Conservation (phyloP, 1,140 invertebrate genomes). For the Venustaconcha ellipsiformis region DNA sequence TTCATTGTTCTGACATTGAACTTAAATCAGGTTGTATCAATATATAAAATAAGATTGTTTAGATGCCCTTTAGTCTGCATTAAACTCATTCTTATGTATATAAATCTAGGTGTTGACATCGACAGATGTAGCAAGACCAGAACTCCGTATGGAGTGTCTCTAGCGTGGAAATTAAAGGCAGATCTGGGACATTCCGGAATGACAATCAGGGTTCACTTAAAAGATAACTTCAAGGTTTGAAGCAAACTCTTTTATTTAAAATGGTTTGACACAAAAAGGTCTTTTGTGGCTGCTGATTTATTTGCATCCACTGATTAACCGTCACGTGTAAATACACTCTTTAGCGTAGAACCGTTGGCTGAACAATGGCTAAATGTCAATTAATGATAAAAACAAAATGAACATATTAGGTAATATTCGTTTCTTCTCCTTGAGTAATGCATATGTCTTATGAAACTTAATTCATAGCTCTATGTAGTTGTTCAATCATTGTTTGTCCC, state of each 20-base stretch:
- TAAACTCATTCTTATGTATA: not conserved
- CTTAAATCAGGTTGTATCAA: not conserved
- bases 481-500: no score
- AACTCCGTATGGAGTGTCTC: constrained; percentile 56
- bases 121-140: constrained; percentile 41
- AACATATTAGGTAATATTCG: not conserved
- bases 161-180: constrained; percentile 48
- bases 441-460: no score
- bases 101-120: constrained; percentile 33
- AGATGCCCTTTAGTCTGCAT: no score
- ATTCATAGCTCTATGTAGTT: no score
- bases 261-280: not conserved
- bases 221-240: constrained; percentile 57
- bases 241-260: not conserved
- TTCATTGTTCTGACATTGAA: no score
- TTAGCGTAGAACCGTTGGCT: not conserved
- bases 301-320: not conserved
- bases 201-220: constrained; percentile 58
- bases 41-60: not conserved
- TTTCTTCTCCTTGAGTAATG: no score
- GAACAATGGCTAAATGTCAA: not conserved
- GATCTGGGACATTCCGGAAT: constrained; percentile 32
- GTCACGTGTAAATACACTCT: not conserved
- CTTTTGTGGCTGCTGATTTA: not conserved
- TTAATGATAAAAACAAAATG: not conserved